Evolutionary conservation across 2,888 invertebrate species (phyloP).

Genomic region (Acanthosoma haemorrhoidale): DNA sequence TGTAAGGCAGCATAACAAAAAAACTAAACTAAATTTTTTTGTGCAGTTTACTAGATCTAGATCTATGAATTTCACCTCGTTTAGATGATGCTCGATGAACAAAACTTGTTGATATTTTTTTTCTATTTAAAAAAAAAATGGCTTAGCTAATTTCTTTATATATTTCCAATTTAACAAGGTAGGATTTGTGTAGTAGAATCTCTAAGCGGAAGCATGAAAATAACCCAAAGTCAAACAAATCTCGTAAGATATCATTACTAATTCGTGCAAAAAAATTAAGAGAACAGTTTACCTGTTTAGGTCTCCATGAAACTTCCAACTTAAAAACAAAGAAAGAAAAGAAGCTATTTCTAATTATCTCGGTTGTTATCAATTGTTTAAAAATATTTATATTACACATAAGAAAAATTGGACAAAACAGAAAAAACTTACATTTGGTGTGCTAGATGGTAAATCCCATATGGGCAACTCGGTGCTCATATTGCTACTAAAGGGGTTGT

Average conservation of each 20-base stretch:
- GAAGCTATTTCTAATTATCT: conserved; percentile 21
- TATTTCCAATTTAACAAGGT: too few species aligned
- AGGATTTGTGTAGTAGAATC: too few species aligned
- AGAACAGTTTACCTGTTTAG: conserved; percentile 18
- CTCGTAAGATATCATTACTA: neutral
- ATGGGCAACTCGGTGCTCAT: conserved; percentile 38
- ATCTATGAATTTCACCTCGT: too few species aligned
- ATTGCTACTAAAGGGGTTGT: conserved; percentile 34
- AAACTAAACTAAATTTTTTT: too few species aligned
- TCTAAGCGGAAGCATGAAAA: neutral
- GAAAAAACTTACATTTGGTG: conserved; percentile 36
- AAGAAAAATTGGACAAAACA: neutral
- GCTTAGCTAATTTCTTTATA: too few species aligned
- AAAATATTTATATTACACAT: neutral
- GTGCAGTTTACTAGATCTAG: too few species aligned
- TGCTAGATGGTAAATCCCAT: conserved; percentile 34
- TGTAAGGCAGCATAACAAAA: too few species aligned
- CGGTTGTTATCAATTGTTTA: neutral
- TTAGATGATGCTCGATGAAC: too few species aligned
- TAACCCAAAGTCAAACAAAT: neutral
- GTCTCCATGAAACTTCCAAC: conserved; percentile 26
- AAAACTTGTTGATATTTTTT: too few species aligned
- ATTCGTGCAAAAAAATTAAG: conserved; percentile 5
- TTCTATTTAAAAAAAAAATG: too few species aligned
- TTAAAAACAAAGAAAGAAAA: conserved; percentile 17